Evolutionary conservation across 2,888 invertebrate species (phyloP).

Genomic region (Drosophila neutralis): DNA sequence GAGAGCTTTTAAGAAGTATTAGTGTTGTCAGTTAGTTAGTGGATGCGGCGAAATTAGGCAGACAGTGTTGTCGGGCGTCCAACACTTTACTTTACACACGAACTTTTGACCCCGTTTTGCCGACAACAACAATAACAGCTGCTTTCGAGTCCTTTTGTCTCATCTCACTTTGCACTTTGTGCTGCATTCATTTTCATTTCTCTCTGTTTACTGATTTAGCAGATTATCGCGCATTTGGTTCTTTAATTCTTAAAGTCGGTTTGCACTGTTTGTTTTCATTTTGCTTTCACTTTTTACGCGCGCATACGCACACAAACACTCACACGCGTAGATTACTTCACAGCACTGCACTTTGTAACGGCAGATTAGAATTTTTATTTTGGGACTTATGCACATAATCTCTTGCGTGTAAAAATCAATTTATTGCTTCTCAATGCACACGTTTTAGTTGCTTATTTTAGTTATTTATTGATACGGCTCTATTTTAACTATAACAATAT

Average conservation of each 20-base stretch:
- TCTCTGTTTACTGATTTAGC: constrained; percentile 49
- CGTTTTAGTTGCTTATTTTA: constrained; percentile 19
- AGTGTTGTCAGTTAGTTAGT: constrained; percentile 54
- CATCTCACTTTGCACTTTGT: constrained; percentile 37
- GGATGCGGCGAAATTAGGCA: constrained; percentile 61
- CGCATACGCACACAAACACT: constrained; percentile 31
- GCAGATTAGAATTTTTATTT: constrained; percentile 1
- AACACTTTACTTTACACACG: constrained; percentile 66
- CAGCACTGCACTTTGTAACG: neutral
- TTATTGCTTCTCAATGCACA: constrained; percentile 20
- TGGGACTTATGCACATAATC: neutral
- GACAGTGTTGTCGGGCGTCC: constrained; percentile 25
- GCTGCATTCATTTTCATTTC: constrained; percentile 21
- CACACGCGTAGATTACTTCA: constrained; percentile 1
- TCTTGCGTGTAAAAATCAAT: constrained; percentile 17
- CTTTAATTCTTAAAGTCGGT: constrained; percentile 20
- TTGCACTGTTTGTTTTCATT: constrained; percentile 35
- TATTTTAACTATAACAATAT: constrained; percentile 11
- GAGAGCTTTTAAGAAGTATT: constrained; percentile 63
- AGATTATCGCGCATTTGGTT: constrained; percentile 14
- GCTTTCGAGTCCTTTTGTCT: constrained; percentile 45
- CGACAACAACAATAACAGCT: constrained; percentile 60
- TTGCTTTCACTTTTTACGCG: constrained; percentile 44
- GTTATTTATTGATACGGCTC: constrained; percentile 8
- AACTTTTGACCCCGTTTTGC: constrained; percentile 83